Percentiles rank a stretch among this genome's conserved stretches.
Evolutionary conservation across 53 echinoderm and acorn worm species (phyloP).

Genomic region (Astropecten irregularis): DNA sequence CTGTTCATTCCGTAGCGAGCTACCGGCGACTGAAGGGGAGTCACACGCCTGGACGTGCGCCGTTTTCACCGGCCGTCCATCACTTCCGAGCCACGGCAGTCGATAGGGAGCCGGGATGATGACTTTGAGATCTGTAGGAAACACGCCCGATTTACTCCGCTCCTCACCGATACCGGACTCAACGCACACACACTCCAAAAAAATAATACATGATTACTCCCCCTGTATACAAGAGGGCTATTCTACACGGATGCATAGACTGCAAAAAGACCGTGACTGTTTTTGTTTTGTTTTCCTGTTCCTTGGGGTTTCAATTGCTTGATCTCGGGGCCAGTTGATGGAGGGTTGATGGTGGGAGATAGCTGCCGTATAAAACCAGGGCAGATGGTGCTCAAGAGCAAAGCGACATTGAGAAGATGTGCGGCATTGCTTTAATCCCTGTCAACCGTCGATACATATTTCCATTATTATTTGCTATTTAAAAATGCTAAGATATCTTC

Average conservation of each 20-base stretch:
- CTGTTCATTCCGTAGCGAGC: not conserved
- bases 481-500: no score
- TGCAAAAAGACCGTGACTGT: conserved; percentile 24
- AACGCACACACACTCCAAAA: not conserved
- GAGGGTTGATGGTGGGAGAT: no score
- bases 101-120: not conserved
- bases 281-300: no score
- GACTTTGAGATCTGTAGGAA: conserved; percentile 42
- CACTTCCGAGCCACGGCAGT: conserved; percentile 15
- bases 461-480: no score
- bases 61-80: conserved; percentile 1
- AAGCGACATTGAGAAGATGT: no score
- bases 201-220: no score
- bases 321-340: no score
- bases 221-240: conserved; percentile 5
- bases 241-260: conserved; percentile 5
- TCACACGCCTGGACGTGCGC: conserved; percentile 12
- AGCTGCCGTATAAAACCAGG: no score
- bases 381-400: no score
- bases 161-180: not conserved
- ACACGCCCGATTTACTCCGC: conserved; percentile 49
- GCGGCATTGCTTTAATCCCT: no score
- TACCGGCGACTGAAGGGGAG: not conserved
- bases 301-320: no score
- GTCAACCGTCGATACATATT: no score